Evolutionary conservation across 2,113 vertebrate genomes (phyloP), one percentile per base, ranked within the genome.

Genomic region (Centropus bengalensis): DNA sequence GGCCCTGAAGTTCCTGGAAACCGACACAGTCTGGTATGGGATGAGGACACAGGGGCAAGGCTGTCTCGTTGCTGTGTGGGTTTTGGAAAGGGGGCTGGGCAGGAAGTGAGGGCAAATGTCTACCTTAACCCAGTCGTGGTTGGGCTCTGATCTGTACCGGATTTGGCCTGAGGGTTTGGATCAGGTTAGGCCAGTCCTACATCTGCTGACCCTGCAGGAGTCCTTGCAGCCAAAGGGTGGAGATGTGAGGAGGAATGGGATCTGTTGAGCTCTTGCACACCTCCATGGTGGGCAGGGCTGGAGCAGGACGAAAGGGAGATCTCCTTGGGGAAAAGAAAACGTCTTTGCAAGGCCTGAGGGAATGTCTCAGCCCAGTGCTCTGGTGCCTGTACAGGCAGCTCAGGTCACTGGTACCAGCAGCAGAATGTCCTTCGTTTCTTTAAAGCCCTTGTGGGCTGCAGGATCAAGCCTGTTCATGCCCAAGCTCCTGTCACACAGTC

Each of bases 1-100:
- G 2, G 98, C 99, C 5, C 95, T 99, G 71, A 99, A 99, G 96
- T 99, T 98, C 94, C 96, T 99, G 96, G 99, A 99, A 78, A 99
- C 99, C 1, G 99, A 99, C 93, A 99, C 99, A 5, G 69, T 99
- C 94, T 99, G 99, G 99, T 99, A 97, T 0, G 80, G 84, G 58
- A 67, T 14, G 38, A 59, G 73, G 42, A 8, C 54, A 14, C 10
- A 68, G n/a, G 11, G 2, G 58, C 20, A 33, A 23, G 40, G 33
- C 10, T n/a, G 12, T 54, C 27, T 19, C 7, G 9, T 51, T 4
- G 0, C 51, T 15, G 14, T 6, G 54, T 42, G 21, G 30, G 1
- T 70, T 85, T 81, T 16, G 16, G 44, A 54, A 74, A 24, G 14
- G n/a, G 26, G 30, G 4, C 2, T 80, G 69, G 47, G 45, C 36